Base-by-base conservation (phyloP, 1,140 invertebrate species). In the Drosophila aff. region DNA sequence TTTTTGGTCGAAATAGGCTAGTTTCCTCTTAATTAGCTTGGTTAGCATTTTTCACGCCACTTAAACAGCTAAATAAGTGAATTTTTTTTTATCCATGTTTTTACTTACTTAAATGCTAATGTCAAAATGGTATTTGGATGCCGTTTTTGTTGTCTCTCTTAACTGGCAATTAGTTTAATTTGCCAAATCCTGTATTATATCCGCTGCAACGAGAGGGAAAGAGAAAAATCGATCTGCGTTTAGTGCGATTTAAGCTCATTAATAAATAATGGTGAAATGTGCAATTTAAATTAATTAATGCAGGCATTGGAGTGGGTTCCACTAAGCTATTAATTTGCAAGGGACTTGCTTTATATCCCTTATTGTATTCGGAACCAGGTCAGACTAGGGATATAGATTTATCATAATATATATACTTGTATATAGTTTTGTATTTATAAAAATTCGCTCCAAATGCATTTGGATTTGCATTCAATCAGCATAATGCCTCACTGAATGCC, bases 141-240 rank as follows among this genome's bases (percentile, higher is more conserved):
- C 52, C 21, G 18, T 38, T 55, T 59, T 68, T 58, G 65, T 50
- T 65, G 76, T 73, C 61, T 81, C 73, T 59, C 82, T 74, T 67
- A 71, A 79, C 71, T 84, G 76, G 75, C 85, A 84, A 90, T 90
- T 89, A 79, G 85, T 84, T 90, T 90, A 90, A 90, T 90, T 90
- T 84, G 85, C 85, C 79, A 90, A 90, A 90, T 90, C 85, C 85
- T 90, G 85, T 90, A 90, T 90, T 66, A 90, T 90, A 78, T 90
- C 85, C 75, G 85, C 84, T 87, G 84, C 69, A 87, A 77, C 36
- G 55, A 77, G 41, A 76, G 53, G 60, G 21, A 16, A 15, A 55
- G 21, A 44, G 64, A 57, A 77, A 76, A 60, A 62, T 87, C 75
- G 79, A 76, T 87, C 55, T 61, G 36, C 44, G 43, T 74, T 78